phyloP scores from a whole-genome alignment of 1,140 invertebrate genomes.

The Whitmania pigra region DNA sequence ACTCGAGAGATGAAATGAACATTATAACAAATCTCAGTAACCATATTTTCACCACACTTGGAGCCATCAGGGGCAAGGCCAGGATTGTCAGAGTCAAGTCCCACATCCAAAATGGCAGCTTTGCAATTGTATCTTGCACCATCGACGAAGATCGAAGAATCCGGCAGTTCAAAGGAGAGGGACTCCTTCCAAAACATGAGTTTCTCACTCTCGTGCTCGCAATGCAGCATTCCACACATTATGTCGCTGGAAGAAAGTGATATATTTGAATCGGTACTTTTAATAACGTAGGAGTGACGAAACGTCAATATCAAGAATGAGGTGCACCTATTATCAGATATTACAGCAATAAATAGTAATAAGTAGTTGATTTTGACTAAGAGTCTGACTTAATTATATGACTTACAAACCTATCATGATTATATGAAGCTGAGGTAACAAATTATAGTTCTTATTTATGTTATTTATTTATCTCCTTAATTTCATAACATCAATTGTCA shows the following conservation, averaged over 20 bases:
- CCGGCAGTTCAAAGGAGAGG: constrained; percentile 48
- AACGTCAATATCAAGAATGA: not conserved
- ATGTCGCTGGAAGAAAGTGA: constrained; percentile 49
- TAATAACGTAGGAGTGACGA: not conserved
- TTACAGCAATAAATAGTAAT: not conserved
- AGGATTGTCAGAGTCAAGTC: constrained; percentile 79
- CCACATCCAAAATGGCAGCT: constrained; percentile 59
- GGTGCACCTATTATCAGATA: not conserved
- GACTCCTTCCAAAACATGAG: constrained; percentile 93
- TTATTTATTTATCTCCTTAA: no score
- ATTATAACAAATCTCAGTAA: constrained; percentile 36
- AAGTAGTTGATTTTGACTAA: not conserved
- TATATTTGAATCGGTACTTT: not conserved
- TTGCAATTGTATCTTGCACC: constrained; percentile 7
- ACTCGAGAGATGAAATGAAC: not conserved
- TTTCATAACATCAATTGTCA: no score
- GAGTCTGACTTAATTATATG: not conserved
- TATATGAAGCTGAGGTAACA: no score
- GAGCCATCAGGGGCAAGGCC: constrained; percentile 88
- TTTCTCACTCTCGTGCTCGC: constrained; percentile 76
- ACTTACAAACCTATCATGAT: no score
- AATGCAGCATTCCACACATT: constrained; percentile 84
- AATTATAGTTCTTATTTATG: no score
- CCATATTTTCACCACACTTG: constrained; percentile 75
- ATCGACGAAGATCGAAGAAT: constrained; percentile 25